These are phyloP conservation scores for Poecilia latipinna DNA, from an alignment of 2,113 vertebrate species.

Conservation along the genomic window DNA sequence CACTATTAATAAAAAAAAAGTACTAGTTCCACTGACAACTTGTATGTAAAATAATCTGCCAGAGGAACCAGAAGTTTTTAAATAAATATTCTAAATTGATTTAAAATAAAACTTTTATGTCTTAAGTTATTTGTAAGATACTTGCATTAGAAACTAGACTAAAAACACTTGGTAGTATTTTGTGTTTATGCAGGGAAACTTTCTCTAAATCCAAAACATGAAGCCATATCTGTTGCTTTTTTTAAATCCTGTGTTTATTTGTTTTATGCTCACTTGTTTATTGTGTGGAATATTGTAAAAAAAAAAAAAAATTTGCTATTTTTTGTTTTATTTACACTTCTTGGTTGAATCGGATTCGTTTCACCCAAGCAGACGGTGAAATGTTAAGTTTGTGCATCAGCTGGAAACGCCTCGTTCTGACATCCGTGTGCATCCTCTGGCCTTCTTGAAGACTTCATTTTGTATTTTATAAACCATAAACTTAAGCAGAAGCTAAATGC, in stretches of 20 bases:
- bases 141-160: too few relatives aligned
- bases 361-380: not conserved
- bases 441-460: constrained; percentile 5
- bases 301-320: constrained; percentile 15
- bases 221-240: constrained; percentile 70
- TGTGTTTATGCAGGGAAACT: not conserved
- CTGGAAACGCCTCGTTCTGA: not conserved
- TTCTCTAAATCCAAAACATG: constrained; percentile 16
- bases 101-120: too few relatives aligned
- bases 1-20: too few relatives aligned
- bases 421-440: not conserved
- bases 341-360: constrained; percentile 16
- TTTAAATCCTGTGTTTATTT: not conserved
- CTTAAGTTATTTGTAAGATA: too few relatives aligned
- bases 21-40: too few relatives aligned
- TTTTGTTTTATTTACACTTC: not conserved
- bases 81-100: too few relatives aligned
- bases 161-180: too few relatives aligned
- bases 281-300: constrained; percentile 66
- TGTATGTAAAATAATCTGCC: too few relatives aligned
- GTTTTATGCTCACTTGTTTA: not conserved
- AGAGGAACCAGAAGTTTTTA: too few relatives aligned
- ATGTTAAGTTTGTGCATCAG: constrained; percentile 16
- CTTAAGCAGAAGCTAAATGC: constrained; percentile 3
- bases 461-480: not conserved